A percentile compares a stretch with the other conserved stretches of the same genome.
phyloP scores from a whole-genome alignment of 1,140 invertebrate species.

The Drosophila varians region DNA sequence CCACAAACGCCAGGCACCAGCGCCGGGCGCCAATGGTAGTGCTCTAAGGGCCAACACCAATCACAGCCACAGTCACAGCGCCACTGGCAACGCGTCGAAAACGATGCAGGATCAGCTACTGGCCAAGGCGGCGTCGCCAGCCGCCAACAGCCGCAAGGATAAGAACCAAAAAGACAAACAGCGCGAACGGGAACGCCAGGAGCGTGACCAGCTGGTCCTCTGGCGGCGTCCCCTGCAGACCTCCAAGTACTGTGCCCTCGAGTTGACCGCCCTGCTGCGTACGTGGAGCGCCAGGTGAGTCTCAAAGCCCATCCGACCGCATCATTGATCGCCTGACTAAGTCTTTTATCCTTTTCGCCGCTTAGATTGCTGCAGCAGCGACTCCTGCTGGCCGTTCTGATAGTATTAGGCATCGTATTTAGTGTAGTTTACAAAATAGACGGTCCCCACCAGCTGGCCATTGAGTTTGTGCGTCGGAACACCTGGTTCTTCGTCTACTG shows the following conservation, averaged over 20 bases:
- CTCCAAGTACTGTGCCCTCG: slow-evolving; percentile 92
- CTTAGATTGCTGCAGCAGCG: slow-evolving; percentile 85
- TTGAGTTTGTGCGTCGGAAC: slow-evolving; percentile 84
- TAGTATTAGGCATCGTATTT: slow-evolving; percentile 83
- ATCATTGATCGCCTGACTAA: slow-evolving; percentile 5
- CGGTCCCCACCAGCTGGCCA: slow-evolving; percentile 84
- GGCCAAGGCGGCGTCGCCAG: neutral
- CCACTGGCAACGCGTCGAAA: neutral
- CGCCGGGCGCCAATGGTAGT: slow-evolving; percentile 19
- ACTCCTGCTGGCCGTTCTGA: slow-evolving; percentile 81
- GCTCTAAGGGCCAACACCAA: slow-evolving; percentile 23
- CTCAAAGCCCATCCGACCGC: neutral
- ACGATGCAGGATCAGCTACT: neutral
- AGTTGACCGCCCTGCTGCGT: slow-evolving; percentile 87
- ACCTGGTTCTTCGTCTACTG: slow-evolving; percentile 95
- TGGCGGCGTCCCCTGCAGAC: slow-evolving; percentile 94
- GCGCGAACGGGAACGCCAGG: slow-evolving; percentile 83
- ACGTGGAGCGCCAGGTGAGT: slow-evolving; percentile 85
- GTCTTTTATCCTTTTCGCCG: slow-evolving; percentile 47
- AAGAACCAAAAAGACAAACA: slow-evolving; percentile 84
- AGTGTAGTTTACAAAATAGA: slow-evolving; percentile 83
- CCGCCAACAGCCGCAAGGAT: slow-evolving; percentile 58
- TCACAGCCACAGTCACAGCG: neutral
- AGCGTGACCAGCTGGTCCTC: slow-evolving; percentile 89
- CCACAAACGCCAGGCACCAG: slow-evolving; percentile 25